These are phyloP conservation scores for Miichthys miiuy DNA, from an alignment of 2,797 vertebrate species.

Conservation along the genomic window DNA sequence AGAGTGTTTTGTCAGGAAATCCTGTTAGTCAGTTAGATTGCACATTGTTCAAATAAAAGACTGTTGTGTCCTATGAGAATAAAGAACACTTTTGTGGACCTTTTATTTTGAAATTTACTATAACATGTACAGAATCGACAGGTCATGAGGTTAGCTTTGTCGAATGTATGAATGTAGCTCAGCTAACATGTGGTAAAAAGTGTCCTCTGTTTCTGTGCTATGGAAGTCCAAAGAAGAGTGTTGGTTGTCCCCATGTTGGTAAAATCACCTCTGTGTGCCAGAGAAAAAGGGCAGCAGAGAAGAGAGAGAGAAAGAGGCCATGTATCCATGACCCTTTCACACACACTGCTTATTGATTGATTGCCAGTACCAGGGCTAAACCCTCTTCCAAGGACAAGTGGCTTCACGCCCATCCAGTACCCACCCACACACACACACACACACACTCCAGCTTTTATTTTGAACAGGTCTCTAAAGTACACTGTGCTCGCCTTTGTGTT, in stretches of 20 bases:
- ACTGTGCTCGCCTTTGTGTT: conserved; percentile 58
- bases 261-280: conserved; percentile 45
- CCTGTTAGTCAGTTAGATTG: conserved; percentile 39
- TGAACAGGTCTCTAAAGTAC: conserved; percentile 69
- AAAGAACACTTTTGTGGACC: neutral
- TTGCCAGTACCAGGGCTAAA: conserved; percentile 72
- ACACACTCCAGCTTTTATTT: conserved; percentile 54
- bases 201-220: neutral
- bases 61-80: neutral
- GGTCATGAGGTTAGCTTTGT: neutral
- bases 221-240: conserved; percentile 3
- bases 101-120: conserved; percentile 1
- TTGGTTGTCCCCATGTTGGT: neutral
- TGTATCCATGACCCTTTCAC: conserved; percentile 67
- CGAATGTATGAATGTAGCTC: conserved; percentile 2
- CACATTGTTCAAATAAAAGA: conserved; percentile 9
- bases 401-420: conserved; percentile 47
- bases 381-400: conserved; percentile 78
- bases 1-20: conserved; percentile 34
- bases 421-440: conserved; percentile 22
- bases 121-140: neutral
- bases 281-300: conserved; percentile 46
- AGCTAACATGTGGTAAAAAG: neutral
- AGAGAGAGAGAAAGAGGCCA: conserved; percentile 20
- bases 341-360: conserved; percentile 80